Percentiles rank a stretch among this genome's conserved stretches.
Conservation (phyloP, 53 echinoderm and acorn worm genomes). For the Arbacia lixula region DNA sequence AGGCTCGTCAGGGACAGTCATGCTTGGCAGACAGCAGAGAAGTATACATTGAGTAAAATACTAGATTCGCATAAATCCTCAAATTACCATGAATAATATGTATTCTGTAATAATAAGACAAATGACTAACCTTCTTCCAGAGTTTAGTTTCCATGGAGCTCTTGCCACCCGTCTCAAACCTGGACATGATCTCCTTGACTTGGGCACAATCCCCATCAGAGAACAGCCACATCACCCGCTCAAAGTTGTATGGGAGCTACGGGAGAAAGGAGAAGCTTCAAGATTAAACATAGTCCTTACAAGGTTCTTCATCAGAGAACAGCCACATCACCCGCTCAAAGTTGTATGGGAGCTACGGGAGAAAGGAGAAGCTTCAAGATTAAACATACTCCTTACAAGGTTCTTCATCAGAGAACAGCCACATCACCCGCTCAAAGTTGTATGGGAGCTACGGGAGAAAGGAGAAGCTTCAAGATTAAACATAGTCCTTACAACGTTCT, state of each 20-base stretch:
- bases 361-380: too few species aligned
- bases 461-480: too few species aligned
- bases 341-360: too few species aligned
- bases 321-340: too few species aligned
- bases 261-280: constrained; percentile 3
- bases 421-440: too few species aligned
- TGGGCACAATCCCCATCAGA: constrained; percentile 61
- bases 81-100: background rate
- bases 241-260: constrained; percentile 89
- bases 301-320: background rate
- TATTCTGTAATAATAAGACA: background rate
- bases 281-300: background rate
- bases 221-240: constrained; percentile 80
- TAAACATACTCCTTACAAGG: too few species aligned
- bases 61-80: background rate
- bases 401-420: too few species aligned
- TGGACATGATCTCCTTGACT: constrained; percentile 68
- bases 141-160: constrained; percentile 53
- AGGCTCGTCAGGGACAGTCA: too few species aligned
- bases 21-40: too few species aligned
- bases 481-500: too few species aligned
- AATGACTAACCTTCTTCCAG: constrained; percentile 66
- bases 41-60: background rate
- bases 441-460: too few species aligned
- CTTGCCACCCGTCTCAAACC: constrained; percentile 64